Evolutionary conservation across 1,140 invertebrate species (phyloP).

Genomic region (Cherax destructor): DNA sequence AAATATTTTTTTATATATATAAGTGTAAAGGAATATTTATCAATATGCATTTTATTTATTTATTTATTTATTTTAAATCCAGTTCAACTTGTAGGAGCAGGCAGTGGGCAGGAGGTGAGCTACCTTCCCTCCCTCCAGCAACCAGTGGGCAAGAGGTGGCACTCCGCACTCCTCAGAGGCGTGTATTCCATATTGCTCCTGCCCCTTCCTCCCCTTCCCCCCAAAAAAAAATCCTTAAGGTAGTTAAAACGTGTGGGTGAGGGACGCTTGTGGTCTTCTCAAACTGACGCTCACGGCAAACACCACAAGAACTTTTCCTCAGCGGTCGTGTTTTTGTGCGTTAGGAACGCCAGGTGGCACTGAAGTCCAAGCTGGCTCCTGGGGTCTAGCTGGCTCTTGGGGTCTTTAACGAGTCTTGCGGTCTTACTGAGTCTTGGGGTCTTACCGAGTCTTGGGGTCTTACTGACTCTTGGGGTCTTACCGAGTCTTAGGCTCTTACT

Average conservation of each 20-base stretch:
- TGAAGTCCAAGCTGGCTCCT: background rate
- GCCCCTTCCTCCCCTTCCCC: background rate
- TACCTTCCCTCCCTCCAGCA: background rate
- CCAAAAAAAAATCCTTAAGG: background rate
- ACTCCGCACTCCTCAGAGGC: background rate
- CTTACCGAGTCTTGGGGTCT: no score
- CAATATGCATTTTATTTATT: no score
- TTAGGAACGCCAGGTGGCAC: conserved; percentile 9
- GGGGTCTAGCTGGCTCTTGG: background rate
- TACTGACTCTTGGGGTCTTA: no score
- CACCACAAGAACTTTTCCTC: conserved; percentile 2
- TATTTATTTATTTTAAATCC: no score
- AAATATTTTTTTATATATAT: no score
- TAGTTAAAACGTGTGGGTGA: background rate
- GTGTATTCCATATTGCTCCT: background rate
- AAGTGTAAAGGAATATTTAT: no score
- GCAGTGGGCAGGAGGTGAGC: no score
- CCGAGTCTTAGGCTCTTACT: no score
- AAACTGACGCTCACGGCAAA: conserved; percentile 22
- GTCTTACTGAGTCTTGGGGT: no score
- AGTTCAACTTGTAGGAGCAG: no score
- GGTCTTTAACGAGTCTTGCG: background rate
- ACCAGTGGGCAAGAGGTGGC: background rate
- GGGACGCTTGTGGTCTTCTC: background rate
- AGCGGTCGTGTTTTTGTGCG: background rate